phyloP scores from a whole-genome alignment of 2,888 invertebrate genomes.

The Campaea margaritaria region DNA sequence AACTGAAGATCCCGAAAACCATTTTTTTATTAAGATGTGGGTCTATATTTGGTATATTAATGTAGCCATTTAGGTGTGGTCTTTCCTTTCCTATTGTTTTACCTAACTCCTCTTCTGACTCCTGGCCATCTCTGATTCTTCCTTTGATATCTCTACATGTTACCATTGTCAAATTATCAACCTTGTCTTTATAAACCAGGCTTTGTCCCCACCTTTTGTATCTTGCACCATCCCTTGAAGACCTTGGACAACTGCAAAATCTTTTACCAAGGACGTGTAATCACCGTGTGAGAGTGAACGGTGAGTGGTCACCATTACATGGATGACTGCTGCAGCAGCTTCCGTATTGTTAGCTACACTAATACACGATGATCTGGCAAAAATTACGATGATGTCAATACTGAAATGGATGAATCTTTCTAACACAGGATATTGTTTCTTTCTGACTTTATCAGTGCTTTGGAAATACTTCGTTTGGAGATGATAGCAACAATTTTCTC shows the following conservation, averaged over 20 bases:
- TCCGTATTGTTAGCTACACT: conserved; percentile 16
- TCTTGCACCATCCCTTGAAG: conserved; percentile 35
- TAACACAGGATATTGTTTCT: no score
- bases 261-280: conserved; percentile 60
- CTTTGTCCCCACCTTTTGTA: conserved; percentile 3
- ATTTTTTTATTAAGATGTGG: no score
- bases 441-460: no score
- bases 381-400: background rate
- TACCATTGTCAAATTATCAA: background rate
- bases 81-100: no score
- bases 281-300: conserved; percentile 35
- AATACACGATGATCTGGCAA: conserved; percentile 7
- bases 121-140: no score
- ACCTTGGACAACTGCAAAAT: conserved; percentile 57
- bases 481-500: no score
- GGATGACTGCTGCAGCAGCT: conserved; percentile 32
- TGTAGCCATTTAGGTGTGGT: no score
- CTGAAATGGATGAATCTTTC: background rate
- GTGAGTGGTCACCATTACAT: conserved; percentile 35
- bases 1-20: no score
- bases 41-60: no score
- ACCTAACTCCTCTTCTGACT: no score
- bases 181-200: background rate
- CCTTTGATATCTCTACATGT: background rate
- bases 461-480: no score